Evolutionary conservation across 2,113 vertebrate species (phyloP), one percentile per base, ranked within the genome.

Genomic region (Tamias sibiricus): DNA sequence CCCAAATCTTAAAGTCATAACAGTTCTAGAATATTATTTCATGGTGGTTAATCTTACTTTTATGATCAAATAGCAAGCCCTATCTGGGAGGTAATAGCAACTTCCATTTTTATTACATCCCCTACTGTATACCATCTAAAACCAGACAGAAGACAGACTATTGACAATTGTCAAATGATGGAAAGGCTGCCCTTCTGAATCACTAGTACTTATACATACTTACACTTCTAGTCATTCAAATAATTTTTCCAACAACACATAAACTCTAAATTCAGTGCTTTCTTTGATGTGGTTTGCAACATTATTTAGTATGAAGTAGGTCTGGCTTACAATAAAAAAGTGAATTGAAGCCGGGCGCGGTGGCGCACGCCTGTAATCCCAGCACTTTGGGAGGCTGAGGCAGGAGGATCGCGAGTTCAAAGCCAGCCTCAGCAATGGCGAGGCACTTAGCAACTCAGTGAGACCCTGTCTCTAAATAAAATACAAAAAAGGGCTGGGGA

Each of bases 181-280:
- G 40, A 62, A 20, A 92, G 32, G 66, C 16, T 7, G 7, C 2
- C 19, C 37, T 96, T 95, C 59, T 68, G 52, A 87, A 52, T 19
- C 35, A 85, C 42, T 40, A 66, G 11, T 52, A 79, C 44, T 77
- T 59, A 66, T 2, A 93, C 4, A 76, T 71, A 93, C 3, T 86
- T 90, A 17, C 24, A 62, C 22, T 62, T 69, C 30, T 2, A 49
- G 71, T 68, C 66, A 94, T 72, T 95, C 57, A 77, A 87, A 76
- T 62, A 37, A 76, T 37, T 24, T 69, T 96, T 87, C 68, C 10
- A 95, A 69, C 11, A 89, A 44, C 64, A 89, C 16, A 76, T 57
- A 59, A 91, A 94, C 74, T 93, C 35, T 79, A 52, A 94, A 95
- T 66, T 93, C 76, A 97, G 8, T 83, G 89, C 28, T 85, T 77